Base-by-base conservation (phyloP, 37 sponge, comb jelly and placozoan species). In the Halisarca cf. caerulea region DNA sequence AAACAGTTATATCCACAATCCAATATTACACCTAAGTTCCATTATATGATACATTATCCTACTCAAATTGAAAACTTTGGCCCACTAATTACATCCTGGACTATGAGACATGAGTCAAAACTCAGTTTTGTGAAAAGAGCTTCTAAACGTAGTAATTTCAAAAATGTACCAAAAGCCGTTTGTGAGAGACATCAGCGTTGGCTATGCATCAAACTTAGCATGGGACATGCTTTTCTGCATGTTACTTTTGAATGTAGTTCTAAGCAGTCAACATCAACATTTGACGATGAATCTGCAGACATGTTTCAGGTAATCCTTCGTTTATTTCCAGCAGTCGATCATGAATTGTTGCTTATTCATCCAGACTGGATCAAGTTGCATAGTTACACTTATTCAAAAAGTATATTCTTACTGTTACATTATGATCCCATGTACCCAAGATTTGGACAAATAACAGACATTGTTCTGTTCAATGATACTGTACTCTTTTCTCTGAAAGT, bases 1-100 rank as follows among this genome's bases (percentile, higher is more conserved):
- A 57, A 61, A 9, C 41, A 78, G 42, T 14, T 86, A 38, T 87
- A 87, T 66, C 81, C 81, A 24, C 59, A 68, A 0, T 38, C 7
- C n/a, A 66, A 21, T 23, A 41, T 87, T 38, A 87, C 68, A 28
- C 87, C 82, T 41, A 87, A 87, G 33, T 33, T 55, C 23, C 86
- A 86, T 45, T 79, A 86, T 53, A 86, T 86, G 86, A 62, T 87
- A 23, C 83, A 87, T 27, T 87, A 87, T 82, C 82, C 88, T 45
- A 68, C 60, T 40, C 88, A 87, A 33, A 87, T 87, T 24, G 41
- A 72, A 72, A 34, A 32, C 24, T 40, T 82, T 23, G 88, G 88
- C 21, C 88, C 88, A 36, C 54, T 87, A 18, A 72, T 87, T 39
- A 70, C 69, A 17, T 58, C 88, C 9, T 82, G 82, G 88, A 87